A percentile compares a stretch with the other conserved stretches of the same genome.
These are phyloP conservation scores for Gyrodactylus salaris DNA, from an alignment of 1,140 invertebrate genomes.

Conservation along the genomic window DNA sequence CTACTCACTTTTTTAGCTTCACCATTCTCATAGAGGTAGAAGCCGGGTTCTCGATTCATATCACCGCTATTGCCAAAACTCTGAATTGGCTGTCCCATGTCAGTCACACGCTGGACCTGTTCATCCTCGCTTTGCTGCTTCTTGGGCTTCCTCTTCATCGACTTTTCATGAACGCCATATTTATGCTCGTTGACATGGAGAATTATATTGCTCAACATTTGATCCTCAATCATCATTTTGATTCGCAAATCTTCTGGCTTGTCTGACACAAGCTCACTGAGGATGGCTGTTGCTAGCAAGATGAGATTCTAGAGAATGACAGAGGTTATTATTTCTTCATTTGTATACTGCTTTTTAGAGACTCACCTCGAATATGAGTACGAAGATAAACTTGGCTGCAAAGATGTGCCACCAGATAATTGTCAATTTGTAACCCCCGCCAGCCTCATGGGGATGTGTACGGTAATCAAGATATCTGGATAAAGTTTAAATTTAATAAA, in stretches of 20 bases:
- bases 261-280: background rate
- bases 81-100: background rate
- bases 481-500: slow-evolving; percentile 7
- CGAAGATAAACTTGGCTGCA: slow-evolving; percentile 53
- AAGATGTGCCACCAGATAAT: slow-evolving; percentile 70
- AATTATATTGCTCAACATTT: background rate
- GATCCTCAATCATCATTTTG: background rate
- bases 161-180: background rate
- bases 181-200: background rate
- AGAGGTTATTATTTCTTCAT: too few species aligned
- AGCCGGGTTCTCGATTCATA: background rate
- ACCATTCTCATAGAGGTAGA: background rate
- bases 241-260: background rate
- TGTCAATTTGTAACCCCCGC: slow-evolving; percentile 37
- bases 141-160: background rate
- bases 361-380: slow-evolving; percentile 57
- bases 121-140: background rate
- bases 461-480: slow-evolving; percentile 61
- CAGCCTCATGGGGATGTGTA: slow-evolving; percentile 32
- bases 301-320: background rate
- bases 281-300: background rate
- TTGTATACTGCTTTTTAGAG: background rate
- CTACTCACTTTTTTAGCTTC: background rate
- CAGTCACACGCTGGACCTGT: background rate
- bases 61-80: background rate